Evolutionary conservation across 2,797 vertebrate species (phyloP).

Genomic region (Oophaga sylvatica): DNA sequence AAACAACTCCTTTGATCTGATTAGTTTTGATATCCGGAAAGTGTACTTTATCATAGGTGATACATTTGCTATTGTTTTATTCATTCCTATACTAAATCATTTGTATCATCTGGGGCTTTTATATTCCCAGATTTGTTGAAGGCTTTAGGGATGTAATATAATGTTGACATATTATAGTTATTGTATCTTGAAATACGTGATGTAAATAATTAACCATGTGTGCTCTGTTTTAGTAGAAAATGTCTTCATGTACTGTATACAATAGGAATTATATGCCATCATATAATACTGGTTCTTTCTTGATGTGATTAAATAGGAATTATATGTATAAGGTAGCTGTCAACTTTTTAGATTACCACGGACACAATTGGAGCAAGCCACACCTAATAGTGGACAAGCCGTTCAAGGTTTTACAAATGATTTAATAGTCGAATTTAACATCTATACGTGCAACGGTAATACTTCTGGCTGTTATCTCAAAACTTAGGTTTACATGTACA

Average conservation of each 20-base stretch:
- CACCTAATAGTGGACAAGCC: too few species aligned
- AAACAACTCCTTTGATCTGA: constrained; percentile 50
- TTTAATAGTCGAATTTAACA: too few species aligned
- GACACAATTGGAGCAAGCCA: too few species aligned
- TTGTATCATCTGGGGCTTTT: not conserved
- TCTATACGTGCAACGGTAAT: too few species aligned
- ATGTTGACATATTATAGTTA: not conserved
- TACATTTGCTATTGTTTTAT: constrained; percentile 31
- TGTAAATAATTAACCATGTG: not conserved
- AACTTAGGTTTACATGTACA: too few species aligned
- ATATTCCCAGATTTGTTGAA: constrained; percentile 1
- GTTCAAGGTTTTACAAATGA: too few species aligned
- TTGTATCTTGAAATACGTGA: not conserved
- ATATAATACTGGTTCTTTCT: not conserved
- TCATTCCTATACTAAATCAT: constrained; percentile 34
- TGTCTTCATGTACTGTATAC: not conserved
- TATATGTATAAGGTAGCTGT: too few species aligned
- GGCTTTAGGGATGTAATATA: not conserved
- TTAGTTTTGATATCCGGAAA: constrained; percentile 52
- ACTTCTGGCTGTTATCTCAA: too few species aligned
- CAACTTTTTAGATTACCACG: too few species aligned
- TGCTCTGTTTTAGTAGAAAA: not conserved
- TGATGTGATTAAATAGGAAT: too few species aligned
- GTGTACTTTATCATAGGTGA: constrained; percentile 43
- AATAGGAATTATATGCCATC: not conserved